These are phyloP conservation scores for Lysandra coridon DNA, from an alignment of 2,888 invertebrate genomes.

Conservation along the genomic window DNA sequence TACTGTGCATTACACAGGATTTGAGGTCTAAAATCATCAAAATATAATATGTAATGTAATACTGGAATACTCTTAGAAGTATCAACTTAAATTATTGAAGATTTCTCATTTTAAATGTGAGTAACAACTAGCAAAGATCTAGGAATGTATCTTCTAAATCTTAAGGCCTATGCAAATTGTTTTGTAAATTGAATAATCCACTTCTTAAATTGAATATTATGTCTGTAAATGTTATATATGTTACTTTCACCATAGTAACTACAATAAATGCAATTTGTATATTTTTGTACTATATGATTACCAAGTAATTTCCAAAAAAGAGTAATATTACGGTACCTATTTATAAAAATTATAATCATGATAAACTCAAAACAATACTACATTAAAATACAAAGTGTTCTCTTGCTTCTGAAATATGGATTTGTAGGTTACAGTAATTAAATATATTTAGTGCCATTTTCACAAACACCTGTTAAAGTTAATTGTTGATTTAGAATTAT, in stretches of 20 bases:
- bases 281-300: slow-evolving; percentile 14
- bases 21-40: neutral
- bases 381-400: neutral
- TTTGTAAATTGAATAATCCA: neutral
- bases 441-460: neutral
- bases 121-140: neutral
- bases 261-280: slow-evolving; percentile 7
- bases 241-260: neutral
- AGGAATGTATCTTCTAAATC: neutral
- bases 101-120: neutral
- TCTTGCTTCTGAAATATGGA: neutral
- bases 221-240: neutral
- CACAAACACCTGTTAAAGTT: neutral
- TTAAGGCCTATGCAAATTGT: slow-evolving; percentile 1
- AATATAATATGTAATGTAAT: neutral
- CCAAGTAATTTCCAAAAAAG: neutral
- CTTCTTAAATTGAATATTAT: neutral
- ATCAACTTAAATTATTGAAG: neutral
- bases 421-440: slow-evolving; percentile 1
- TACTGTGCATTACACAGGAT: no score
- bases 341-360: neutral
- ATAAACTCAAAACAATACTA: neutral
- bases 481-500: neutral
- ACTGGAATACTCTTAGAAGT: neutral
- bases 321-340: neutral